These are phyloP conservation scores for Drosophila rufa DNA, from an alignment of 1,140 invertebrate genomes.

Conservation along the genomic window DNA sequence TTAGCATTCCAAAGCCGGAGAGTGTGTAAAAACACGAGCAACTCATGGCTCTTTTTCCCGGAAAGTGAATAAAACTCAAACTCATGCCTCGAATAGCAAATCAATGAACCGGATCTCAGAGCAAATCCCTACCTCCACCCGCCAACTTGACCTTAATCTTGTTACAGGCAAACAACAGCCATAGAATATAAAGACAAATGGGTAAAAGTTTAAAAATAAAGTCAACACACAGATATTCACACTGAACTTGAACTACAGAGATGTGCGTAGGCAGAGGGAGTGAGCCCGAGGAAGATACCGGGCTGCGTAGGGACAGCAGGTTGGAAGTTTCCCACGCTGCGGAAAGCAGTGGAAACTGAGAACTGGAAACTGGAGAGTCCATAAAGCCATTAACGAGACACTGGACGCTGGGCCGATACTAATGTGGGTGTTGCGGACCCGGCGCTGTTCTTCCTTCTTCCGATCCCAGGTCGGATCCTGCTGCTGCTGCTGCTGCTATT, in stretches of 20 bases:
- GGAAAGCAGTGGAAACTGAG: constrained; percentile 15
- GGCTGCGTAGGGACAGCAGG: constrained; percentile 38
- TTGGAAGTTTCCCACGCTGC: constrained; percentile 69
- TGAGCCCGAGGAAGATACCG: not conserved
- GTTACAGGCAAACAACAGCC: constrained; percentile 58
- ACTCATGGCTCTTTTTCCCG: constrained; percentile 30
- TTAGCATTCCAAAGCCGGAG: not conserved
- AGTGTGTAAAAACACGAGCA: not conserved
- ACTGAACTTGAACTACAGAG: constrained; percentile 68
- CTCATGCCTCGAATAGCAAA: constrained; percentile 31
- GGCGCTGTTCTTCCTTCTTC: constrained; percentile 49
- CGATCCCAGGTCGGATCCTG: constrained; percentile 11
- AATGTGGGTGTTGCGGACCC: constrained; percentile 78
- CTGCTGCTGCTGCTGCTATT: constrained; percentile 19
- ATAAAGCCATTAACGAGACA: constrained; percentile 79
- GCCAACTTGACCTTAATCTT: constrained; percentile 76
- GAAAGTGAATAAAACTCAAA: constrained; percentile 42
- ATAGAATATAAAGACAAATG: constrained; percentile 51
- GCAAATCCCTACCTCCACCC: constrained; percentile 11
- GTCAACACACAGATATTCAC: constrained; percentile 46
- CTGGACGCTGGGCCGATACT: constrained; percentile 57
- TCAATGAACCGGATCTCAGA: constrained; percentile 33
- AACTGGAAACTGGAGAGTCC: constrained; percentile 30
- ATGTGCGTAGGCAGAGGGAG: constrained; percentile 3
- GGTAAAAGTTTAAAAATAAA: constrained; percentile 71